Base-by-base conservation (phyloP, 92 coral and sea anemone species). In the Isaurus tuberculatus region DNA sequence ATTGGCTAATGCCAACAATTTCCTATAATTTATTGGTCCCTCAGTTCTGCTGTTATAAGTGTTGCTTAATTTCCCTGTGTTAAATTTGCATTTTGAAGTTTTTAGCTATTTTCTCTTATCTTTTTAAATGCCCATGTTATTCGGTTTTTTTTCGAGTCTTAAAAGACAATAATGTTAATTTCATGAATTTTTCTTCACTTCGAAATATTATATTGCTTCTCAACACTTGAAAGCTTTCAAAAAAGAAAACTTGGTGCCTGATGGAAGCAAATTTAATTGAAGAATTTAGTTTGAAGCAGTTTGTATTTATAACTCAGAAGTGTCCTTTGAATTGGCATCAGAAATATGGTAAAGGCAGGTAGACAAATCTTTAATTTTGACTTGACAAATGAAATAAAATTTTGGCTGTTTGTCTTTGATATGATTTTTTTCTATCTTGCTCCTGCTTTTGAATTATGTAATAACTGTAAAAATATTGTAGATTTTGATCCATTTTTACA, bases 291-390 rank as follows among this genome's bases (percentile, higher is more conserved):
- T 82, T 87, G 70, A 88, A 63, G 73, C 69, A 10, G 44, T 83
- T 73, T 80, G 79, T 91, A 86, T 92, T 79, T 83, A 81, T 67
- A 85, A 7, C 77, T 79, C 84, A 87, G 43, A 75, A 58, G 80
- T 40, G 16, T 67, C 75, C 60, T 43, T 80, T 49, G 72, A 51
- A 55, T 63, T 77, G 70, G 70, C 48, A 87, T 25, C 89, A 90
- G 84, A 88, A 72, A 23, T 72, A 93, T 93, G 97, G 97, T 93
- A 63, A 93, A 93, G 97, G 97, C 94, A 90, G 71, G 97, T 90
- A 88, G 69, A 33, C 68, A 22, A 63, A 7, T 58, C 16, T 36
- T 77, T 43, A 11, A 57, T 77, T 57, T 77, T 33, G 42, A 34
- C 25, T 63, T 57, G 9, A 57, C 27, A 58, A 8, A 14, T 34